phyloP scores from a whole-genome alignment of 2,113 vertebrate species.

The Pterocles gutturalis region DNA sequence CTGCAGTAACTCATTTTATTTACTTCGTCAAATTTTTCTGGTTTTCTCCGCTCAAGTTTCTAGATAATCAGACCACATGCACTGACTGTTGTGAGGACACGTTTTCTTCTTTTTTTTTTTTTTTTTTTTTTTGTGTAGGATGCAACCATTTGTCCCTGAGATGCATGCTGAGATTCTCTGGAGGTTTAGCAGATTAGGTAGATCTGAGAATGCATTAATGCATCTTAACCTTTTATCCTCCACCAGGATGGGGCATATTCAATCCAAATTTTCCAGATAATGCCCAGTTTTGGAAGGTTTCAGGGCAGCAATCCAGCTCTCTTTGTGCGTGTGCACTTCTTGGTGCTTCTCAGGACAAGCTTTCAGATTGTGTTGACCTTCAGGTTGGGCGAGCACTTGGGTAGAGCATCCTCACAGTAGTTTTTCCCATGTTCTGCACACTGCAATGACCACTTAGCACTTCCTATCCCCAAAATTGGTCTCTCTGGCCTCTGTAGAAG shows the following conservation, averaged over 20 bases:
- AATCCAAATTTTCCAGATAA: neutral
- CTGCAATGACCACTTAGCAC: neutral
- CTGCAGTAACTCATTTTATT: neutral
- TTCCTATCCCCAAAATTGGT: neutral
- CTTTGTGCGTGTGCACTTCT: neutral
- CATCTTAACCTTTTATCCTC: neutral
- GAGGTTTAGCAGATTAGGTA: neutral
- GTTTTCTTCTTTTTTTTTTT: neutral
- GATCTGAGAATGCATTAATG: neutral
- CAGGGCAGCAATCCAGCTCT: fast-evolving
- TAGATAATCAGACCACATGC: neutral
- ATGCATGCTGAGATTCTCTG: neutral
- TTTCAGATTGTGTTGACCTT: fast-evolving
- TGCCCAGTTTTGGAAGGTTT: neutral
- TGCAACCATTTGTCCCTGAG: neutral
- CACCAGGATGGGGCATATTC: neutral
- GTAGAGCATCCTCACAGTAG: neutral
- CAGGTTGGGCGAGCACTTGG: neutral
- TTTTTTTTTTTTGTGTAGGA: neutral
- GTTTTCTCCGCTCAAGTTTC: neutral
- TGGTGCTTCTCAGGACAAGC: neutral
- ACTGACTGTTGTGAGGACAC: neutral
- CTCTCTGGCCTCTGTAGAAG: neutral
- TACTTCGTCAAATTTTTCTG: neutral
- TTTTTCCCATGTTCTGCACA: neutral